Conservation (phyloP, 2,113 vertebrate species). For the Psittacara wagleri region DNA sequence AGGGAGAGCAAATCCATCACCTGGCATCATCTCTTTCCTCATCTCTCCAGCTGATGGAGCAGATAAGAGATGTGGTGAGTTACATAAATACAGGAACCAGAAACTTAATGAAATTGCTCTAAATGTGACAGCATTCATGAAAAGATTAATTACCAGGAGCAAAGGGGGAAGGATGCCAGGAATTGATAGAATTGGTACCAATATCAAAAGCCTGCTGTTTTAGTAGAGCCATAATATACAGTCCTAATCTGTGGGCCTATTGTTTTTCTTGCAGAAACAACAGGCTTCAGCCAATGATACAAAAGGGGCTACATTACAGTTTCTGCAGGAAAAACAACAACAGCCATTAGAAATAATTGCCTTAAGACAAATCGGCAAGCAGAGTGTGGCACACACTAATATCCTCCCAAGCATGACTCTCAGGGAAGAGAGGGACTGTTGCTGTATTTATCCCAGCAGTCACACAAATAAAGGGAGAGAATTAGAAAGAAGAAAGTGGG, state of each 20-base stretch:
- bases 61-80: slow-evolving; percentile 32
- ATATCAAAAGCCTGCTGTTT: slow-evolving; percentile 77
- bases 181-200: slow-evolving; percentile 82
- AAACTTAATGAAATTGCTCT: slow-evolving; percentile 78
- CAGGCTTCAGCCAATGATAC: slow-evolving; percentile 73
- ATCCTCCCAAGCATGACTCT: slow-evolving; percentile 46
- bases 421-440: slow-evolving; percentile 19
- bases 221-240: slow-evolving; percentile 76
- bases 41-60: not conserved
- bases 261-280: slow-evolving; percentile 80
- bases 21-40: not conserved
- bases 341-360: slow-evolving; percentile 74
- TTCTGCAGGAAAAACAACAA: slow-evolving; percentile 72
- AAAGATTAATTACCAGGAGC: slow-evolving; percentile 86
- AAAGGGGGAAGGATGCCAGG: slow-evolving; percentile 79
- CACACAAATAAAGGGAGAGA: not conserved
- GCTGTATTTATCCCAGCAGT: slow-evolving; percentile 41
- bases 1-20: not conserved
- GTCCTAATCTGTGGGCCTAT: slow-evolving; percentile 77
- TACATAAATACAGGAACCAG: slow-evolving; percentile 50
- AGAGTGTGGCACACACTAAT: slow-evolving; percentile 41
- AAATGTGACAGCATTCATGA: slow-evolving; percentile 80
- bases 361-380: slow-evolving; percentile 51
- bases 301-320: slow-evolving; percentile 73
- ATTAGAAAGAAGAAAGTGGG: not conserved